phyloP scores from a whole-genome alignment of 2,797 vertebrate species.

The Betta splendens region DNA sequence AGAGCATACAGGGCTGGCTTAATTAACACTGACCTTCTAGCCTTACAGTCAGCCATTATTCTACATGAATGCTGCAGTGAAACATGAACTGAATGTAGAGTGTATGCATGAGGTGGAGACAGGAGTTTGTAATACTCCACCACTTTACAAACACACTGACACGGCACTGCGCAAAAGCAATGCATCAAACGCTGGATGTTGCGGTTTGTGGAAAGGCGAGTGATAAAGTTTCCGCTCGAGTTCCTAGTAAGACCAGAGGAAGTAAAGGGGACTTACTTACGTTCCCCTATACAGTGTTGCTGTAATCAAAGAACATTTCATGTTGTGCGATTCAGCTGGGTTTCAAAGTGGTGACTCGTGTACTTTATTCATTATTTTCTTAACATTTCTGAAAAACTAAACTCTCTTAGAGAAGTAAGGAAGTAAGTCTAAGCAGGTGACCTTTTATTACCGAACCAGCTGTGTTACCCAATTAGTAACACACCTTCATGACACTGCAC shows the following conservation, averaged over 20 bases:
- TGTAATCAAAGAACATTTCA: background rate
- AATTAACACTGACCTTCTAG: slow-evolving; percentile 54
- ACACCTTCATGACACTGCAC: background rate
- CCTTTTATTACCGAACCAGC: background rate
- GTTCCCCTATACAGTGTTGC: background rate
- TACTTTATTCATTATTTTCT: background rate
- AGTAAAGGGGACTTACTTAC: background rate
- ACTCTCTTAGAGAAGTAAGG: background rate
- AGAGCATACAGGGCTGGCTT: slow-evolving; percentile 28
- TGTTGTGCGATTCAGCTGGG: background rate
- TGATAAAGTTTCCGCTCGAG: background rate
- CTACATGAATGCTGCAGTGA: slow-evolving; percentile 44
- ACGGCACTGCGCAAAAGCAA: slow-evolving; percentile 30
- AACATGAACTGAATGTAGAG: slow-evolving; percentile 48
- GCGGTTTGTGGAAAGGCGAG: background rate
- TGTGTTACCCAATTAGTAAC: background rate
- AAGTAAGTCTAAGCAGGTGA: background rate
- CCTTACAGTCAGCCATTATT: slow-evolving; percentile 32
- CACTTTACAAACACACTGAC: slow-evolving; percentile 41
- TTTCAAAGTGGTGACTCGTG: background rate
- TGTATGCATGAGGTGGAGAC: slow-evolving; percentile 17
- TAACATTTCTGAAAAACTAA: background rate
- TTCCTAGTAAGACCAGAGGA: slow-evolving; percentile 5
- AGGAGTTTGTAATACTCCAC: slow-evolving; percentile 39
- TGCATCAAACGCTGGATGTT: slow-evolving; percentile 17